Base-by-base conservation (phyloP, 1,140 invertebrate genomes). In the Linepithema humile region DNA sequence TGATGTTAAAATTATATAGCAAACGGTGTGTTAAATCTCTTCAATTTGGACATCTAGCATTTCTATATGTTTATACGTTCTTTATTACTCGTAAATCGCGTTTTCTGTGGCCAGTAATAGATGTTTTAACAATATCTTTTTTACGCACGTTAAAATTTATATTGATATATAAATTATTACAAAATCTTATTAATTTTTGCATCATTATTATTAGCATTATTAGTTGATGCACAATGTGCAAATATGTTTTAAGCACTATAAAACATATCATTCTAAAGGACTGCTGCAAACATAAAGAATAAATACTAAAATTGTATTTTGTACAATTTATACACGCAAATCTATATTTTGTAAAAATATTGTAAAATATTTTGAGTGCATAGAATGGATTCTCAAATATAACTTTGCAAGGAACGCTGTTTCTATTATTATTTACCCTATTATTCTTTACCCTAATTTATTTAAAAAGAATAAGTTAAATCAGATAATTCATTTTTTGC, bases 291-390 rank as follows among this genome's bases (percentile, higher is more conserved):
- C 15, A 50, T 64, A 20, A 75, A 9, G 0, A 50, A 53, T 67
- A 55, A 55, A 29, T 20, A n/a, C 29, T 12, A 6, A 45, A 45
- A 3, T 53, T 55, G 69, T 77, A 69, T 69, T 59, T 59, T 45
- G 15, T 4, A 12, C 4, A 62, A n/a, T n/a, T 5, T 38, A 53
- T 26, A 38, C 26, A 48, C 32, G 23, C 59, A 26, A 29, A 64
- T 29, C 29, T n/a, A 32, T 23, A 20, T 38, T 23, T 5, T 64
- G 7, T 15, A 29, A 60, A 12, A 45, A 45, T 15, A n/a, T 23
- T 83, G 29, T 45, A 26, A 45, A 69, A 29, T 38, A 60, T 84
- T 57, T 40, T n/a, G 26, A 57, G 69, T 9, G 17, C 75, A 40
- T 23, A 26, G 55, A 78, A 64, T 65, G 23, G 0, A 50, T 35